Evolutionary conservation across 2,113 vertebrate genomes (phyloP), one percentile per base, ranked within the genome.

Genomic region (Elanus axillaris): DNA sequence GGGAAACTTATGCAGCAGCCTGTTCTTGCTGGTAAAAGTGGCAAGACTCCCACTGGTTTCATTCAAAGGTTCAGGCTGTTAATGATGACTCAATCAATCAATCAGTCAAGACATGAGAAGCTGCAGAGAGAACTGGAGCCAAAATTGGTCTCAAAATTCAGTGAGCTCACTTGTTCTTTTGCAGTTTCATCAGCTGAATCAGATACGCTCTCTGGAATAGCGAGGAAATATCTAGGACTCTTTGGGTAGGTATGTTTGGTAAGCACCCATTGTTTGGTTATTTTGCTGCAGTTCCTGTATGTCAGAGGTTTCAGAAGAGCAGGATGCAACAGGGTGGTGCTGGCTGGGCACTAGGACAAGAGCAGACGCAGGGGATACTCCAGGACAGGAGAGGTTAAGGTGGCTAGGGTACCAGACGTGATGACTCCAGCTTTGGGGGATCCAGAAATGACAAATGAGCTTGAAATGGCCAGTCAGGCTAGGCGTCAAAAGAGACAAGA

Each of bases 71-170:
- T 97, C 83, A 91, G 76, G 43, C 80, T 95, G 86, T 85, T 96
- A 94, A 96, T 87, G 95, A 89, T 94, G 95, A 96, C 90, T 97
- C 92, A 93, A 88, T 96, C 94, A 95, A 96, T 95, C 95, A 92
- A 76, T 93, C 92, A 82, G 68, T 68, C 81, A 94, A 94, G 90
- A 83, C 18, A 86, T 0, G 10, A 95, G 92, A 92, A 88, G 38
- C 47, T 88, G 74, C 71, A 83, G 71, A 80, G n/a, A 88, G 66
- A 94, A 76, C 29, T 1, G 0, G 16, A 93, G 75, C 75, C 82
- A 93, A 93, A 96, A 92, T 36, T 76, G 63, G 78, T 62, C 67
- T 94, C 72, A 86, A 42, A 90, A 94, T 90, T 80, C 78, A 81
- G 52, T 94, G 86, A 96, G 73, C 68, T 96, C 86, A 86, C 86